Conservation (phyloP, 2,113 vertebrate species). For the Suricata suricatta region DNA sequence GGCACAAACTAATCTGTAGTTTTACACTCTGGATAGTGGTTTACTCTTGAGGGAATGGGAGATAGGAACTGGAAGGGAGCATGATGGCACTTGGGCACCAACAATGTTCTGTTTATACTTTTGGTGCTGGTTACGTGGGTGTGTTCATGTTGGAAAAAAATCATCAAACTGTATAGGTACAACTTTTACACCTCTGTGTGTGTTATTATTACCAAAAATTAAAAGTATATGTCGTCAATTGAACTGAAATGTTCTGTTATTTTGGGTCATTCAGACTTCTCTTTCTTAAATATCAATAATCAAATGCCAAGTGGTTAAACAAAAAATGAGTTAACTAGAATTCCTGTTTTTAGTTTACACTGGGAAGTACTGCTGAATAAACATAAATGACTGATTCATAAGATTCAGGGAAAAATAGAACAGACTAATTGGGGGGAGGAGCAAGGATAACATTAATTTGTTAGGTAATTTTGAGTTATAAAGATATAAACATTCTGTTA, state of each 20-base stretch:
- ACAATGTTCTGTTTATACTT: neutral
- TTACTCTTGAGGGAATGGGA: neutral
- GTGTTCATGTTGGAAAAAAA: neutral
- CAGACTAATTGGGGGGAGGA: neutral
- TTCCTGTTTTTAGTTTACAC: neutral
- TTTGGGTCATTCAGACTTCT: neutral
- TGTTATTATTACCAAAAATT: neutral
- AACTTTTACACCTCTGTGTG: neutral
- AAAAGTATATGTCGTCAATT: neutral
- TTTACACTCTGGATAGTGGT: neutral
- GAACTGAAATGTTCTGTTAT: neutral
- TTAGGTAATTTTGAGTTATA: conserved; percentile 9
- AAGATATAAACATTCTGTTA: conserved; percentile 5
- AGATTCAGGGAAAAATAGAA: neutral
- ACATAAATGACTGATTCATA: neutral
- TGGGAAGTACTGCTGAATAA: neutral
- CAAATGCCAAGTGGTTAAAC: neutral
- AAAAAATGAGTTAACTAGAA: neutral
- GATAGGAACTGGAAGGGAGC: neutral
- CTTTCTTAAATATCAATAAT: neutral
- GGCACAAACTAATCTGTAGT: neutral
- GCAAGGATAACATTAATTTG: neutral
- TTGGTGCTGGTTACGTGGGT: neutral
- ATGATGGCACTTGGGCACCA: neutral
- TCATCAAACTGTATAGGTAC: neutral